These are phyloP conservation scores for Mantis religiosa DNA, from an alignment of 2,888 invertebrate genomes.

Conservation along the genomic window DNA sequence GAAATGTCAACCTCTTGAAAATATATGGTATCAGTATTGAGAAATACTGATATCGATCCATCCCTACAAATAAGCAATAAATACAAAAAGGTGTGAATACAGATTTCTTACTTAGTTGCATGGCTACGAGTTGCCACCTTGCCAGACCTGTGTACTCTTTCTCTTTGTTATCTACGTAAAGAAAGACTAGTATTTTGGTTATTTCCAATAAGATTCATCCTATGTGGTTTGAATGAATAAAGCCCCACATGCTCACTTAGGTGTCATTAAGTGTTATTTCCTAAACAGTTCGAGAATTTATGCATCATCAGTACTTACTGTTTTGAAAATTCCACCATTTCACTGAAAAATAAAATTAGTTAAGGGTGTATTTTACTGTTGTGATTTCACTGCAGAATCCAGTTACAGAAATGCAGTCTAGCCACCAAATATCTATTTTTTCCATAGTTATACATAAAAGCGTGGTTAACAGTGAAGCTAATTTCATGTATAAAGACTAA, in stretches of 20 bases:
- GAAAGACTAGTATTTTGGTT: background rate
- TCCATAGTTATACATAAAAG: no score
- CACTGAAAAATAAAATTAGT: background rate
- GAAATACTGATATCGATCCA: no score
- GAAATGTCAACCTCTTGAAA: no score
- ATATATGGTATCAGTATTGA: no score
- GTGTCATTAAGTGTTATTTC: background rate
- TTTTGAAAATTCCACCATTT: background rate
- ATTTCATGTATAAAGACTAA: no score
- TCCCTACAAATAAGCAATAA: no score
- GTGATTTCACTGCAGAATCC: no score
- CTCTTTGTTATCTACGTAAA: background rate
- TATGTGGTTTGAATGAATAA: background rate
- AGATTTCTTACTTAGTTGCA: background rate
- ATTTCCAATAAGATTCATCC: background rate
- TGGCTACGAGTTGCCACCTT: background rate
- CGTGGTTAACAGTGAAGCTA: no score
- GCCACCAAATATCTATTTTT: no score
- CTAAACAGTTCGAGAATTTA: background rate
- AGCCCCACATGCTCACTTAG: background rate
- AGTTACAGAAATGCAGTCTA: no score
- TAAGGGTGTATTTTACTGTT: background rate
- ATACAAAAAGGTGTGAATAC: background rate
- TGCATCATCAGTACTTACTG: background rate
- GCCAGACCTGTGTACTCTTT: background rate